Evolutionary conservation across 2,797 vertebrate genomes (phyloP).

Genomic region (Helarctos malayanus): DNA sequence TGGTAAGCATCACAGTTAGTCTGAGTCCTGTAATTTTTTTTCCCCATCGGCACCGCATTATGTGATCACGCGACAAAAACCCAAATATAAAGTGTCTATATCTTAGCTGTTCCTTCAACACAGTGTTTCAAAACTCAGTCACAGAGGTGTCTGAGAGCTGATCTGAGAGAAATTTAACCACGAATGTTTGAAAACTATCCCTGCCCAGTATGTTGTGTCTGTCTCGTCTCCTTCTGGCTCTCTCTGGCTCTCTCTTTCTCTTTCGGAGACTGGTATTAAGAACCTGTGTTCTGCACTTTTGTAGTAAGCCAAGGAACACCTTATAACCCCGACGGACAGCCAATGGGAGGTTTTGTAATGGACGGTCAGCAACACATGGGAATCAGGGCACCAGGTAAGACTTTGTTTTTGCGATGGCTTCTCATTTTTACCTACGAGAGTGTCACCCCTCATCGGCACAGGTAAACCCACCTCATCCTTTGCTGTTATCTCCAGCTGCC

Average conservation of each 20-base stretch:
- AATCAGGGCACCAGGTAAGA: slow-evolving; percentile 99
- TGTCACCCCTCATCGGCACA: slow-evolving; percentile 80
- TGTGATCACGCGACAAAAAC: slow-evolving; percentile 36
- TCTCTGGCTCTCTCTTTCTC: slow-evolving; percentile 43
- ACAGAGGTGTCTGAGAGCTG: background rate
- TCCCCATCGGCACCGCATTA: background rate
- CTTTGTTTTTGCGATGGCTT: background rate
- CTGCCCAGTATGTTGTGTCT: slow-evolving; percentile 11
- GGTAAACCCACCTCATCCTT: slow-evolving; percentile 87
- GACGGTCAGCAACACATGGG: slow-evolving; percentile 99
- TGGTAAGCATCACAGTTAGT: background rate
- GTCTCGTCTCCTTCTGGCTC: slow-evolving; percentile 6
- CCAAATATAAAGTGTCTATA: slow-evolving; percentile 4
- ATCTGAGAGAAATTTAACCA: slow-evolving; percentile 15
- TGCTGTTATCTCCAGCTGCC: slow-evolving; percentile 83
- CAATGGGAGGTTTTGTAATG: slow-evolving; percentile 99
- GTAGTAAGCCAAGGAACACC: slow-evolving; percentile 99
- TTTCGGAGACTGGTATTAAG: slow-evolving; percentile 75
- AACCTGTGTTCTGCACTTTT: slow-evolving; percentile 87
- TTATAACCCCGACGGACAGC: slow-evolving; percentile 99
- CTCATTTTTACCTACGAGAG: slow-evolving; percentile 52
- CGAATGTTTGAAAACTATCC: background rate
- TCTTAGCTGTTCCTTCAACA: slow-evolving; percentile 15
- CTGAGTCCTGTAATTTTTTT: slow-evolving; percentile 6
- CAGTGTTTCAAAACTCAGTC: slow-evolving; percentile 47